These are phyloP conservation scores for Hassar affinis DNA, from an alignment of 2,113 vertebrate genomes.

Conservation along the genomic window DNA sequence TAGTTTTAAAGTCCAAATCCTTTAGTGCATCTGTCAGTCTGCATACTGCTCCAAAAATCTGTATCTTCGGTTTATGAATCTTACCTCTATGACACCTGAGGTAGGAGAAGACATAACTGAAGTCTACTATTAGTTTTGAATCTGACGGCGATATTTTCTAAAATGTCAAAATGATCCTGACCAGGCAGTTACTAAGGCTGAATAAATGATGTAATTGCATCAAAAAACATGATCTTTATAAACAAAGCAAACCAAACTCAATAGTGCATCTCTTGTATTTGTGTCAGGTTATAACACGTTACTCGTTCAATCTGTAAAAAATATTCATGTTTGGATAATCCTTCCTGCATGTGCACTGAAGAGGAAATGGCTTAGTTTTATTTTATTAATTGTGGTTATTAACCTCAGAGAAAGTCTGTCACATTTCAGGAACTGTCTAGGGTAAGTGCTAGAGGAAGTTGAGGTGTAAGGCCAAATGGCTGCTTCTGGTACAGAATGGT, in stretches of 20 bases:
- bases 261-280: neutral
- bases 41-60: neutral
- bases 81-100: neutral
- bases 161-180: neutral
- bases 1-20: neutral
- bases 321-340: neutral
- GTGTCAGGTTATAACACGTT: neutral
- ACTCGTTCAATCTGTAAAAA: neutral
- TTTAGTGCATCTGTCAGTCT: neutral
- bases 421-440: slow-evolving; percentile 31
- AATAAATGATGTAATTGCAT: neutral
- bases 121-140: neutral
- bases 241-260: neutral
- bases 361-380: neutral
- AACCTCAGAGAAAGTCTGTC: neutral
- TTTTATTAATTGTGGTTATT: slow-evolving; percentile 28
- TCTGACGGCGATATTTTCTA: neutral
- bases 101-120: too few relatives aligned
- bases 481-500: slow-evolving; percentile 17
- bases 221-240: neutral
- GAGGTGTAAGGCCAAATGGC: slow-evolving; percentile 31
- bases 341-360: neutral
- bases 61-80: neutral
- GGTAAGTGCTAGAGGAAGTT: slow-evolving; percentile 28
- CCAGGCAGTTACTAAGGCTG: neutral